Conservation (phyloP, 2,888 invertebrate species). For the Acrocyrtus sp. region DNA sequence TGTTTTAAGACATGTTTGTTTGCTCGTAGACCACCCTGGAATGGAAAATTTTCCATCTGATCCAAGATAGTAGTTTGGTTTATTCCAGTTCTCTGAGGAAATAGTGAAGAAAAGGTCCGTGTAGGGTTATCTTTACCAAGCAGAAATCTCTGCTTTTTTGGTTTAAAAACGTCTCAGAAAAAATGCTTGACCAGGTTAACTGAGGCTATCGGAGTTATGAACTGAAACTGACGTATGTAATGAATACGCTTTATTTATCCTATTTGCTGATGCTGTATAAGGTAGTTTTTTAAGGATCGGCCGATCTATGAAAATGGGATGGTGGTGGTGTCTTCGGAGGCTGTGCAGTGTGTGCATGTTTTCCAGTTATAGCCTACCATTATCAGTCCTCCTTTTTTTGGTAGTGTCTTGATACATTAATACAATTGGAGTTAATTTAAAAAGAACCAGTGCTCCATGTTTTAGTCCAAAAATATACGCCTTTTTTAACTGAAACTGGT, state of each 20-base stretch:
- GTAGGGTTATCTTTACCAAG: constrained; percentile 39
- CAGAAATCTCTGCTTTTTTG: constrained; percentile 51
- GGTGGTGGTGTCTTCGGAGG: too few relatives aligned
- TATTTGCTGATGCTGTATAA: constrained; percentile 22
- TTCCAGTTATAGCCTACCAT: constrained; percentile 46
- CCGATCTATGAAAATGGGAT: constrained; percentile 44
- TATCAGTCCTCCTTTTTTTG: constrained; percentile 29
- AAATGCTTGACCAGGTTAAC: constrained; percentile 36
- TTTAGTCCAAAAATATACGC: constrained; percentile 43
- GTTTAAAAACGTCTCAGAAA: constrained; percentile 38
- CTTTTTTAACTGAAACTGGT: not conserved
- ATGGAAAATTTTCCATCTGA: constrained; percentile 50
- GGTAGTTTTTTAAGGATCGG: constrained; percentile 44
- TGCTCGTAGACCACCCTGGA: constrained; percentile 28
- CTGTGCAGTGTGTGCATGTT: constrained; percentile 17
- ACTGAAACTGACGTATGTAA: too few relatives aligned
- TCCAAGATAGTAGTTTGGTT: too few relatives aligned
- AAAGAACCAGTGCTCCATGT: too few relatives aligned
- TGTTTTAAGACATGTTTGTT: too few relatives aligned
- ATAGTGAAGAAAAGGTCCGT: constrained; percentile 39
- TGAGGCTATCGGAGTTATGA: constrained; percentile 16
- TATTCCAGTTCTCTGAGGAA: constrained; percentile 48
- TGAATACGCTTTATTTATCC: too few relatives aligned
- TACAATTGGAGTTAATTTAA: too few relatives aligned
- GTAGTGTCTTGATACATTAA: too few relatives aligned